Evolutionary conservation across 2,113 vertebrate genomes (phyloP).

Genomic region (Colistium nudipinnis): DNA sequence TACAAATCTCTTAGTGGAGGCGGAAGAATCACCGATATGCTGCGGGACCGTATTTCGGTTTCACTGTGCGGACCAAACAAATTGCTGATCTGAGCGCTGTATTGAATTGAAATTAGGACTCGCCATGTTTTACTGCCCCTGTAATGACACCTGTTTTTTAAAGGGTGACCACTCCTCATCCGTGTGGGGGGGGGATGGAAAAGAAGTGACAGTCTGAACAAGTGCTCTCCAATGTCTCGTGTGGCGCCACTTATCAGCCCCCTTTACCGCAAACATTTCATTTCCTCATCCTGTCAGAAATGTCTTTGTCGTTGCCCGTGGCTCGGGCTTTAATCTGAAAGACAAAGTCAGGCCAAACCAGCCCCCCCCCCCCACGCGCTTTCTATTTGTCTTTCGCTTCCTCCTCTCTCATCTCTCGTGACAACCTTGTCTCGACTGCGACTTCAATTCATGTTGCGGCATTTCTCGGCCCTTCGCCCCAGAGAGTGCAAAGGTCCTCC

Average conservation of each 20-base stretch:
- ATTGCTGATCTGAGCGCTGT: slow-evolving; percentile 35
- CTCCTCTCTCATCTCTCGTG: slow-evolving; percentile 64
- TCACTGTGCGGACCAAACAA: slow-evolving; percentile 48
- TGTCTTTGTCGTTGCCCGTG: slow-evolving; percentile 76
- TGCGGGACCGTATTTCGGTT: slow-evolving; percentile 38
- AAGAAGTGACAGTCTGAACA: slow-evolving; percentile 58
- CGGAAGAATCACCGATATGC: slow-evolving; percentile 17
- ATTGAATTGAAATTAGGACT: slow-evolving; percentile 51
- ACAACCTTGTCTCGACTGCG: slow-evolving; percentile 61
- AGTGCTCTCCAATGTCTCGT: slow-evolving; percentile 57
- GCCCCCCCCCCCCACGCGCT: slow-evolving; percentile 37
- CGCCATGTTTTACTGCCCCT: slow-evolving; percentile 58
- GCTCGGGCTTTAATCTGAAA: slow-evolving; percentile 82
- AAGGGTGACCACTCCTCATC: slow-evolving; percentile 51
- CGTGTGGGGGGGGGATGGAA: slow-evolving; percentile 31
- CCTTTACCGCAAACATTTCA: slow-evolving; percentile 81
- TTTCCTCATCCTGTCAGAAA: slow-evolving; percentile 81
- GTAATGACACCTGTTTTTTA: slow-evolving; percentile 66
- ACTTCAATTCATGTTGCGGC: slow-evolving; percentile 58
- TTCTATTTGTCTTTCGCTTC: slow-evolving; percentile 63
- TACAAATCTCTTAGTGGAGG: slow-evolving; percentile 26
- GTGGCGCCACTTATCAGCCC: slow-evolving; percentile 68
- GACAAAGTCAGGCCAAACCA: slow-evolving; percentile 79
- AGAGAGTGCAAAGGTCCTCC: slow-evolving; percentile 54
- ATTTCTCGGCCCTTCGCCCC: slow-evolving; percentile 56